Percentiles rank a stretch among this genome's conserved stretches.
Conservation (phyloP, 2,888 invertebrate species). For the Himalopsyche japonica region DNA sequence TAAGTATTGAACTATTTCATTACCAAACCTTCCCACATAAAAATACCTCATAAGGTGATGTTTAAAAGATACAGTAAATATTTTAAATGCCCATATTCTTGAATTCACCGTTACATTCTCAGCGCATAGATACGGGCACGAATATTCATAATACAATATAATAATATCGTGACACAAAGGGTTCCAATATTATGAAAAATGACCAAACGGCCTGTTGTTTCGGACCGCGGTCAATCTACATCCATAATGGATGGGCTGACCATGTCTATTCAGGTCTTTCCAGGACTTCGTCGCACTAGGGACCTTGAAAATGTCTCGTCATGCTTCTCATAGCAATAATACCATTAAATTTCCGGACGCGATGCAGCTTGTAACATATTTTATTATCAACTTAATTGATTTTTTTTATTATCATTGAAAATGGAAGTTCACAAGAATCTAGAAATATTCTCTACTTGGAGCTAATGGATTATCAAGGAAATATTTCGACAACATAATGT, state of each 20-base stretch:
- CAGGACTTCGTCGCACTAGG: background rate
- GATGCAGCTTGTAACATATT: too few species aligned
- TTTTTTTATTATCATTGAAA: too few species aligned
- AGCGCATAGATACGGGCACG: background rate
- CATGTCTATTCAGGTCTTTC: background rate
- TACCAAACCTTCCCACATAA: too few species aligned
- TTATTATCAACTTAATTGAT: too few species aligned
- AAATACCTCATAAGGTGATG: too few species aligned
- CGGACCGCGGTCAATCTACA: background rate
- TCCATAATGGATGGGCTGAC: background rate
- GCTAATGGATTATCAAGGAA: too few species aligned
- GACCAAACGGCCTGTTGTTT: background rate
- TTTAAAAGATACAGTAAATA: too few species aligned
- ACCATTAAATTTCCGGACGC: background rate
- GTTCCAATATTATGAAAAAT: background rate
- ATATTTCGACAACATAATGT: too few species aligned
- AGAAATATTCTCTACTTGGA: too few species aligned
- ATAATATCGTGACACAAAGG: background rate
- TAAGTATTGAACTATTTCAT: too few species aligned
- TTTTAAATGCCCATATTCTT: background rate
- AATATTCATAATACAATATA: background rate
- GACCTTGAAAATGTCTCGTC: background rate
- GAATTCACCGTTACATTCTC: background rate
- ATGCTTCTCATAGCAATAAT: background rate
- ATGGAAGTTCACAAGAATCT: too few species aligned